Evolutionary conservation across 1,140 invertebrate genomes (phyloP), one percentile per base, ranked within the genome.

Genomic region (Drosophila bifasciata): DNA sequence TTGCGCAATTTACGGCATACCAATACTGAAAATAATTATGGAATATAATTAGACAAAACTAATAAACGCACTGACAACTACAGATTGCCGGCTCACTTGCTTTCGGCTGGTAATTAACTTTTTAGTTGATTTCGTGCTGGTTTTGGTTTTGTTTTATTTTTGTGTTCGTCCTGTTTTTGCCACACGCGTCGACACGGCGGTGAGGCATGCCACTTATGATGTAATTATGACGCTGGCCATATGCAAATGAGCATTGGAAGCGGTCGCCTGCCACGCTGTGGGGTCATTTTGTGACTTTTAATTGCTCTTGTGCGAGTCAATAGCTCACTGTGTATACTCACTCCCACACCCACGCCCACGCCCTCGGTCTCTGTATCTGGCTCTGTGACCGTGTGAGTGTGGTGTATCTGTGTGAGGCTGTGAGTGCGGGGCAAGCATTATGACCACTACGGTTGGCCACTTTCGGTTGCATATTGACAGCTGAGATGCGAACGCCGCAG

Each of bases 191-290:
- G 21, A 21, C 32, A 43, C 44, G 67, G 28, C 36, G 23, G 48
- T 62, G 67, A 66, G 77, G 81, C 68, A 67, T 61, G 56, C 64
- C 78, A 72, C 73, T 86, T 86, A 86, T 80, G 72, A 41, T 28
- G 58, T 56, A 57, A 88, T 88, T 86, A 86, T 86, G 80, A 68
- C 46, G 66, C 40, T 79, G 76, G 76, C 41, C 58, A 64, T 49
- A 63, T 68, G 80, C 56, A 76, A 86, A 77, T 77, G 63, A 74
- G 61, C 81, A 70, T 57, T 56, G 59, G 48, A 73, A 56, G 50
- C 68, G 43, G 40, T 61, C 40, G 40, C 25, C 25, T 40, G 7
- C 23, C 6, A 15, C 40, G 51, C 25, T 68, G 5, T 46, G 53
- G 61, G 62, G 44, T 39, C 52, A 52, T 55, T 67, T 55, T 60